These are phyloP conservation scores for Drosophila acutilabella DNA, from an alignment of 2,888 invertebrate species.

Conservation along the genomic window DNA sequence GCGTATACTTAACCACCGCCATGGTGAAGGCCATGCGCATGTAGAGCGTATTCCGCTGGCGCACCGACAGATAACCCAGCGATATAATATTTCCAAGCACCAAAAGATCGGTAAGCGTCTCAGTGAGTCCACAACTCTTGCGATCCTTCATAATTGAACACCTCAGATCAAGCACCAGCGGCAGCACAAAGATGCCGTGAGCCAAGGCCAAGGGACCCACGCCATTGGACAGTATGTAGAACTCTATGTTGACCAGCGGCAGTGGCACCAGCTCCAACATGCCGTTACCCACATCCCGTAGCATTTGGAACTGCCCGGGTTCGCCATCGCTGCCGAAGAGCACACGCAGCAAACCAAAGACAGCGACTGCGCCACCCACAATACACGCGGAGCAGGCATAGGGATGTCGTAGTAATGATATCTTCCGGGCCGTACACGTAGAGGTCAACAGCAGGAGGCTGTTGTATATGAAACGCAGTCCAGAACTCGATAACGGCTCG, in stretches of 20 bases:
- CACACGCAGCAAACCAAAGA: slow-evolving; percentile 65
- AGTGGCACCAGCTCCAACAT: slow-evolving; percentile 71
- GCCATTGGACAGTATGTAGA: slow-evolving; percentile 61
- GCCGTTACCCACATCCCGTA: slow-evolving; percentile 47
- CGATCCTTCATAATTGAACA: slow-evolving; percentile 51
- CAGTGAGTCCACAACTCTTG: slow-evolving; percentile 47
- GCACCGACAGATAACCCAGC: slow-evolving; percentile 60
- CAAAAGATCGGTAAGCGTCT: slow-evolving; percentile 64
- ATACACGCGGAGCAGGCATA: slow-evolving; percentile 68
- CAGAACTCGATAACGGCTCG: slow-evolving; percentile 56
- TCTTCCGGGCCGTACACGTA: slow-evolving; percentile 41
- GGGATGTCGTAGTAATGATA: slow-evolving; percentile 51
- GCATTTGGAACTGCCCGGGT: slow-evolving; percentile 29
- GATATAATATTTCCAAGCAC: slow-evolving; percentile 75
- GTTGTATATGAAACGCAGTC: slow-evolving; percentile 55
- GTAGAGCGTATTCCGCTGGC: slow-evolving; percentile 59
- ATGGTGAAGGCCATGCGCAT: slow-evolving; percentile 63
- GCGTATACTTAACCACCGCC: slow-evolving; percentile 56
- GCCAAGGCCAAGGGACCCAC: slow-evolving; percentile 59
- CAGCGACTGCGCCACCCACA: slow-evolving; percentile 67
- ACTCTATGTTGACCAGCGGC: slow-evolving; percentile 74
- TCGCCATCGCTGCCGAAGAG: slow-evolving; percentile 35
- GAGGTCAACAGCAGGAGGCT: slow-evolving; percentile 60
- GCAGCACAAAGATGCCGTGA: slow-evolving; percentile 71
- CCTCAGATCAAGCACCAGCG: slow-evolving; percentile 66